phyloP scores from a whole-genome alignment of 2,888 invertebrate species.

The Melinaea marsaeus region DNA sequence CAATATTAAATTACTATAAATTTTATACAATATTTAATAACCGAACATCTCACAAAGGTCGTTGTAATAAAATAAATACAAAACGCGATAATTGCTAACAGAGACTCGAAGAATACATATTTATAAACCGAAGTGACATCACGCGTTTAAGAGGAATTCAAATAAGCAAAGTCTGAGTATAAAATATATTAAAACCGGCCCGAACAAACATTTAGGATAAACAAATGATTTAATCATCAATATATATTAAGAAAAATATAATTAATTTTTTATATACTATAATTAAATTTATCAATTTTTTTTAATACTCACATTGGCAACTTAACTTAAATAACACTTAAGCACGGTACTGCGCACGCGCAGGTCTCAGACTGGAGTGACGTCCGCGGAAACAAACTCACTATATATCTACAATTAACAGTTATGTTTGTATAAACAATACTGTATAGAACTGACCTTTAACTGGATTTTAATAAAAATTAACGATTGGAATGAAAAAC shows the following conservation, averaged over 20 bases:
- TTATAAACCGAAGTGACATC: conserved; percentile 19
- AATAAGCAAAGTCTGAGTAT: conserved; percentile 21
- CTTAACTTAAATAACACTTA: conserved; percentile 22
- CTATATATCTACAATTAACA: conserved; percentile 71
- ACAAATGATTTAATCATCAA: conserved; percentile 12
- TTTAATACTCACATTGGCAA: conserved; percentile 52
- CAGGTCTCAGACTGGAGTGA: conserved; percentile 63
- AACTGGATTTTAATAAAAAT: conserved; percentile 12
- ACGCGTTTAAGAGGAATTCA: conserved; percentile 22
- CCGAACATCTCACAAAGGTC: not conserved
- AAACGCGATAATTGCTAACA: not conserved
- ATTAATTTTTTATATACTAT: not conserved
- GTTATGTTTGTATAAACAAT: conserved; percentile 66
- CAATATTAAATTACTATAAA: too few relatives aligned
- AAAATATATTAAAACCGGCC: conserved; percentile 33
- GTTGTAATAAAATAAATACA: not conserved
- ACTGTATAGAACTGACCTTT: conserved; percentile 43
- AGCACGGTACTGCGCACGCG: conserved; percentile 56
- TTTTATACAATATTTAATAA: too few relatives aligned
- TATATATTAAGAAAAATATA: conserved; percentile 30
- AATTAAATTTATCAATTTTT: not conserved
- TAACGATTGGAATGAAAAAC: not conserved
- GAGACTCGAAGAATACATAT: conserved; percentile 6
- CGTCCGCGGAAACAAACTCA: conserved; percentile 65
- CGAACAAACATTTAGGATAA: conserved; percentile 24